Evolutionary conservation across 1,140 invertebrate genomes (phyloP), one percentile per base, ranked within the genome.

Genomic region (Pectinophora gossypiella): DNA sequence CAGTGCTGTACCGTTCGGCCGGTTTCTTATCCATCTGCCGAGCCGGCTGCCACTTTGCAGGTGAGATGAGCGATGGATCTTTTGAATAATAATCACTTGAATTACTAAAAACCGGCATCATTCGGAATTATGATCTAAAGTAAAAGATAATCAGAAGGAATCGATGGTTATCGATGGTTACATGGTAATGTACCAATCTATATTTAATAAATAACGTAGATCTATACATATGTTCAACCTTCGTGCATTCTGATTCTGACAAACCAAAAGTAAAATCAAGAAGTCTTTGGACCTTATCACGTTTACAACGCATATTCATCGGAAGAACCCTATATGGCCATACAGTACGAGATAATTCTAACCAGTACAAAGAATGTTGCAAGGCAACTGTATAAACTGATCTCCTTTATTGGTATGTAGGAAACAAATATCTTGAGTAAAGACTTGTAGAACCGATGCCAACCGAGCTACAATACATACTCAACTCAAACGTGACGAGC

Each of bases 301-400:
- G 40, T 54, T 57, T 55, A 49, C 49, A 46, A 66, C 75, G 52
- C 49, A 70, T 76, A 81, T 72, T 74, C 69, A 81, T 71, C 54
- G 56, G 52, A 40, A 52, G 38, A 40, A 43, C 61, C 64, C 46
- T 67, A 76, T 59, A 71, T 76, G 72, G 74, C 48, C 54, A 60
- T 58, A 68, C 50, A 47, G 35, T 56, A 18, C 50, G 51, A 61
- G 53, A 59, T 55, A 47, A 62, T 63, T 58, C 61, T 59, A 66
- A 61, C 44, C 61, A 51, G 50, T 44, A 47, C 58, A 47, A 49
- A 59, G 74, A 62, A 66, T 69, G 56, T 54, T 47, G 38, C 61
- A 63, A 62, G 59, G 62, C 49, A 56, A 54, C 56, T 40, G 36
- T 43, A 64, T 45, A 59, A 51, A 60, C 54, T 36, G 48, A 58